Percentiles rank a stretch among this genome's conserved stretches.
Evolutionary conservation across 2,888 invertebrate species (phyloP).

Genomic region (Scotopteryx bipunctaria): DNA sequence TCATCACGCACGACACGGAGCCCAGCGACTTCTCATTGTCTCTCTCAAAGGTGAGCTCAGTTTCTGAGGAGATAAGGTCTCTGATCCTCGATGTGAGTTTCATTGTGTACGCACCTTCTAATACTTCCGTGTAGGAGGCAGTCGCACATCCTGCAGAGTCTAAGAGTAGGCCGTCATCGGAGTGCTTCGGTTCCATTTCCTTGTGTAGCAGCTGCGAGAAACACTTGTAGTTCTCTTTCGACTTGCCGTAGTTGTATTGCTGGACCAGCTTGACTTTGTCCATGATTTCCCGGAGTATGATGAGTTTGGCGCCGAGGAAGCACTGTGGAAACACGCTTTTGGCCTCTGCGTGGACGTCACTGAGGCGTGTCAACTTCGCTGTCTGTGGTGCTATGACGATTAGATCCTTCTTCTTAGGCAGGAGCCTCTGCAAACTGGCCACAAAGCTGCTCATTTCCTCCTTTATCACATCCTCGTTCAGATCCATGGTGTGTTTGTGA

Average conservation of each 20-base stretch:
- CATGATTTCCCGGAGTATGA: slow-evolving; percentile 63
- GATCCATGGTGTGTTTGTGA: slow-evolving; percentile 65
- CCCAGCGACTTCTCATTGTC: slow-evolving; percentile 58
- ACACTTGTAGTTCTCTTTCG: slow-evolving; percentile 64
- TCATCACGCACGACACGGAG: slow-evolving; percentile 59
- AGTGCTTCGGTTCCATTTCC: slow-evolving; percentile 61
- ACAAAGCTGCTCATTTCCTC: slow-evolving; percentile 70
- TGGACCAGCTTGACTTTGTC: slow-evolving; percentile 71
- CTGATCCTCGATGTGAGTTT: slow-evolving; percentile 67
- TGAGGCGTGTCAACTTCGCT: slow-evolving; percentile 54
- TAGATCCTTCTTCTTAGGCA: slow-evolving; percentile 70
- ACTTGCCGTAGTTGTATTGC: slow-evolving; percentile 70
- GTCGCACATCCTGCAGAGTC: slow-evolving; percentile 71
- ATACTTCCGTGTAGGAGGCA: slow-evolving; percentile 63
- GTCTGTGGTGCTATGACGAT: slow-evolving; percentile 54
- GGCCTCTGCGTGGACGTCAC: slow-evolving; percentile 69
- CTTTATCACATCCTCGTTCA: slow-evolving; percentile 68
- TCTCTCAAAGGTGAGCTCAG: slow-evolving; percentile 67
- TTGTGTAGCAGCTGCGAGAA: slow-evolving; percentile 66
- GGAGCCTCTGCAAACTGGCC: slow-evolving; percentile 61
- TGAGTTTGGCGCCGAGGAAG: slow-evolving; percentile 69
- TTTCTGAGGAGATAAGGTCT: slow-evolving; percentile 72
- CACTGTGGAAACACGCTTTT: slow-evolving; percentile 74
- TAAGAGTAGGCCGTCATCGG: slow-evolving; percentile 62
- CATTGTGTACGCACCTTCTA: slow-evolving; percentile 63